Evolutionary conservation across 2,797 vertebrate genomes (phyloP).

Genomic region (Esox lucius): DNA sequence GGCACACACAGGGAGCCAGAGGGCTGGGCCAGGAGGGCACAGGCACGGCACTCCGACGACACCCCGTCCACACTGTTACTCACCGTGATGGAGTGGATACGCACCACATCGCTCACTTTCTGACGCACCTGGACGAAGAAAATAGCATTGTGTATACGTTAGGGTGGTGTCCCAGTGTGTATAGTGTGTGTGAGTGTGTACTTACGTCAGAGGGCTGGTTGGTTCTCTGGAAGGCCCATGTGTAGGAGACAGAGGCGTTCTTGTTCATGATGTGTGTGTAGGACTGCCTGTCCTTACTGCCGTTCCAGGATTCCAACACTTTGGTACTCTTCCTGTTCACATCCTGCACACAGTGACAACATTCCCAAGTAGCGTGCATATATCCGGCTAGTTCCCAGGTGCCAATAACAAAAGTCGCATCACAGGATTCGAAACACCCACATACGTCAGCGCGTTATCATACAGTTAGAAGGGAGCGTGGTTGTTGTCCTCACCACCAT

Average conservation of each 20-base stretch:
- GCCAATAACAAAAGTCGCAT: background rate
- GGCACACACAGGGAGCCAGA: constrained; percentile 88
- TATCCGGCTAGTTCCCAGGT: background rate
- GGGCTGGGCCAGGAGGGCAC: constrained; percentile 82
- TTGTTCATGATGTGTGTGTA: constrained; percentile 90
- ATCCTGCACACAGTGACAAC: constrained; percentile 72
- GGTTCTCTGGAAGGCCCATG: constrained; percentile 97
- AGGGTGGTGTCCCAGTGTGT: background rate
- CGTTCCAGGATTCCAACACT: constrained; percentile 94
- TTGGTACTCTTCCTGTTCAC: constrained; percentile 91
- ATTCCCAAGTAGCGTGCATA: background rate
- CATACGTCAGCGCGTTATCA: background rate
- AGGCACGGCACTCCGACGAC: constrained; percentile 86
- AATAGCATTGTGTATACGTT: background rate
- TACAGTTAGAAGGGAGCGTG: background rate
- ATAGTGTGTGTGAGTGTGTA: constrained; percentile 32
- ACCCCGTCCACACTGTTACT: constrained; percentile 88
- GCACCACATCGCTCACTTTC: constrained; percentile 85
- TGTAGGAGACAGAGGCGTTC: constrained; percentile 92
- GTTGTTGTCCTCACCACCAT: constrained; percentile 86
- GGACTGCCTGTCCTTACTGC: constrained; percentile 85
- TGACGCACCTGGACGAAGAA: constrained; percentile 75
- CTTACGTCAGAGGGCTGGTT: constrained; percentile 90
- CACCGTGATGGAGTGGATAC: constrained; percentile 89
- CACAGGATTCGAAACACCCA: background rate